Evolutionary conservation across 1,140 invertebrate species (phyloP).

Genomic region (Aphelinus certus): DNA sequence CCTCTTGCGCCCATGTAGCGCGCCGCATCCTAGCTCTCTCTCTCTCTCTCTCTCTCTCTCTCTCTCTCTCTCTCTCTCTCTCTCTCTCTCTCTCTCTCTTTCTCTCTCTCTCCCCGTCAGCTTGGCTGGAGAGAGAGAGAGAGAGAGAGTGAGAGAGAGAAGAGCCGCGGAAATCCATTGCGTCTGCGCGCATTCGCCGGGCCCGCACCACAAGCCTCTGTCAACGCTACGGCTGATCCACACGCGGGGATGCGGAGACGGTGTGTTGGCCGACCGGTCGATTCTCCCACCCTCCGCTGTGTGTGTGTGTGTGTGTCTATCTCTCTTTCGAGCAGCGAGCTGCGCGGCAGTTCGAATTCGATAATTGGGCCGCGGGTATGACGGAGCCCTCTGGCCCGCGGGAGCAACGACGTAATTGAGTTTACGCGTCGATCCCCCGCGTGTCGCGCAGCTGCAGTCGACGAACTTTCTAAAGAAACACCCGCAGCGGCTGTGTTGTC

Average conservation of each 20-base stretch:
- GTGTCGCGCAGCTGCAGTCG: not conserved
- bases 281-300: conserved; percentile 1
- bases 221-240: conserved; percentile 13
- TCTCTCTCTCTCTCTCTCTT: not conserved
- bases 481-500: not conserved
- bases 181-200: conserved; percentile 23
- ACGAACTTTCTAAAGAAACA: conserved; percentile 27
- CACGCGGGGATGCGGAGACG: not conserved
- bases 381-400: not conserved
- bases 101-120: not conserved
- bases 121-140: too few relatives aligned
- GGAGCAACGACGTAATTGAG: not conserved
- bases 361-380: not conserved
- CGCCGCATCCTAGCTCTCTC: too few relatives aligned
- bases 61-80: not conserved
- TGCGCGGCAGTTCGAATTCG: too few relatives aligned
- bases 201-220: conserved; percentile 13
- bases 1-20: too few relatives aligned
- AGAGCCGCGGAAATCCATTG: conserved; percentile 24
- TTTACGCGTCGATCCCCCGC: not conserved
- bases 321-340: too few relatives aligned
- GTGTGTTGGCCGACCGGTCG: not conserved
- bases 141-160: too few relatives aligned
- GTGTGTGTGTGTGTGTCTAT: too few relatives aligned
- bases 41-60: not conserved